These are phyloP conservation scores for Saiga tatarica DNA, from an alignment of 2,113 vertebrate genomes.

Conservation along the genomic window DNA sequence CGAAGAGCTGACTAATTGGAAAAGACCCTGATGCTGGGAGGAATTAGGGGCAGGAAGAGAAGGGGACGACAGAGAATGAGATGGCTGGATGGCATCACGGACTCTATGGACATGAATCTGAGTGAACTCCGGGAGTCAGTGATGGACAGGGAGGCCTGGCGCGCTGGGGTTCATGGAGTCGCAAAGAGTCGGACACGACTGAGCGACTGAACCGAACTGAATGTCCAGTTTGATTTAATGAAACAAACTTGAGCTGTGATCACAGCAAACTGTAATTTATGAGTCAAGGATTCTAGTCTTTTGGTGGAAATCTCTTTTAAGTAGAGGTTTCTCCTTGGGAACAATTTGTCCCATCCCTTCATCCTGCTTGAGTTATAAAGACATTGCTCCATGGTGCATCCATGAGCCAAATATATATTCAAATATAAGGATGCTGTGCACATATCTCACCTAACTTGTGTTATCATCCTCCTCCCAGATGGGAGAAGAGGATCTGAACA, in stretches of 20 bases:
- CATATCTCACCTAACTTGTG: neutral
- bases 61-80: too few relatives aligned
- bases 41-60: too few relatives aligned
- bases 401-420: neutral
- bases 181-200: too few relatives aligned
- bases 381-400: neutral
- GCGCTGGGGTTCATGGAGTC: too few relatives aligned
- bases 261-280: neutral
- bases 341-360: neutral
- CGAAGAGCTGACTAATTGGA: too few relatives aligned
- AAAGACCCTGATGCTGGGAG: too few relatives aligned
- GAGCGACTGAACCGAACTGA: too few relatives aligned
- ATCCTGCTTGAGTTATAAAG: neutral
- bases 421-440: neutral
- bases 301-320: neutral
- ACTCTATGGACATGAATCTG: rapidly evolving
- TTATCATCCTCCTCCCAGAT: neutral
- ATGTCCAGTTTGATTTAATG: neutral
- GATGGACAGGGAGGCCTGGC: too few relatives aligned
- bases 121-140: too few relatives aligned
- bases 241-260: neutral
- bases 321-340: neutral
- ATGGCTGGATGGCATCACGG: too few relatives aligned
- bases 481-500: neutral
- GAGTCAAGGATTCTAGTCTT: neutral